Evolutionary conservation across 2,888 invertebrate genomes (phyloP).

Genomic region (Lithophane socia): DNA sequence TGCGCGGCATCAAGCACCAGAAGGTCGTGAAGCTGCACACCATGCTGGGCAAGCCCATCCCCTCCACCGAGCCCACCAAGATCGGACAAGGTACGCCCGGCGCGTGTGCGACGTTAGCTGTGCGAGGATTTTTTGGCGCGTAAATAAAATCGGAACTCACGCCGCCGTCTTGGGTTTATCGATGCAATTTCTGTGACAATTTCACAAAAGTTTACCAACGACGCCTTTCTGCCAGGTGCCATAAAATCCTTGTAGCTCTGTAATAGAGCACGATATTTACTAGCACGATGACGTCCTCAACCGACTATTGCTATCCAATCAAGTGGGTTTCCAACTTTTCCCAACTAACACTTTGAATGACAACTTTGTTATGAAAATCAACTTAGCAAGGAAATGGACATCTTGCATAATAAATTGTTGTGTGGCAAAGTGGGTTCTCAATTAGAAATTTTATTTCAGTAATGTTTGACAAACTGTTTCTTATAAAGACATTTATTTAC

Average conservation of each 20-base stretch:
- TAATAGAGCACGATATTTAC: neutral
- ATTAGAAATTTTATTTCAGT: neutral
- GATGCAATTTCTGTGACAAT: neutral
- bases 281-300: neutral
- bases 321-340: neutral
- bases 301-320: neutral
- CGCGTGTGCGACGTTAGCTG: neutral
- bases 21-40: slow-evolving; percentile 99
- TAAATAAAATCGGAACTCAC: neutral
- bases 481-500: neutral
- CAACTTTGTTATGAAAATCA: neutral
- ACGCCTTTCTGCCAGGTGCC: neutral
- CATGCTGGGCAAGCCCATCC: slow-evolving; percentile 99
- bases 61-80: slow-evolving; percentile 98
- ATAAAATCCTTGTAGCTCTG: neutral
- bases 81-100: slow-evolving; percentile 83
- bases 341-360: neutral
- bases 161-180: neutral
- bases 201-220: neutral
- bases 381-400: neutral
- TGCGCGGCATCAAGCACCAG: slow-evolving; percentile 99
- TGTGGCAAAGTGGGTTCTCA: neutral
- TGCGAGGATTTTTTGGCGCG: neutral
- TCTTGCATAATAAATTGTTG: neutral
- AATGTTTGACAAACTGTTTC: neutral